phyloP scores from a whole-genome alignment of 2,888 invertebrate species.

The Thereva nobilitata region DNA sequence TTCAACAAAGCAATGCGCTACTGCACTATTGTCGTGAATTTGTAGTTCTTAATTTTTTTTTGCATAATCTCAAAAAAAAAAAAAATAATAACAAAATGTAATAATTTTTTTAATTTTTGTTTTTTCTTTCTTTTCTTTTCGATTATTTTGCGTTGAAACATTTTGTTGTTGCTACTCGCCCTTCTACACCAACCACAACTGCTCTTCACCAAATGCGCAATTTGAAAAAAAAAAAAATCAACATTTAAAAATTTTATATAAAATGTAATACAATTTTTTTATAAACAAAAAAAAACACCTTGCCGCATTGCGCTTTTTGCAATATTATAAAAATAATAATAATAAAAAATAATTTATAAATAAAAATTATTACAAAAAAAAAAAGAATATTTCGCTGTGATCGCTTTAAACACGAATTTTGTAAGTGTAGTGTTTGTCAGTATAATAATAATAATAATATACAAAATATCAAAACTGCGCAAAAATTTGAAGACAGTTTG shows the following conservation, averaged over 20 bases:
- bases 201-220: slow-evolving; percentile 25
- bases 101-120: slow-evolving; percentile 12
- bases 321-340: neutral
- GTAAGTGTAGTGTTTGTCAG: too few relatives aligned
- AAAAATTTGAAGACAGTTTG: slow-evolving; percentile 8
- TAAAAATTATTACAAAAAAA: too few relatives aligned
- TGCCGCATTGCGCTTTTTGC: neutral
- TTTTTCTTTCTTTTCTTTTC: slow-evolving; percentile 29
- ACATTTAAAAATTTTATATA: neutral
- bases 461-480: neutral
- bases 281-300: too few relatives aligned
- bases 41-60: neutral
- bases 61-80: neutral
- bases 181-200: slow-evolving; percentile 23
- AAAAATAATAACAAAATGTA: neutral
- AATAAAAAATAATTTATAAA: neutral
- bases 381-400: too few relatives aligned
- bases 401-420: too few relatives aligned
- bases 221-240: slow-evolving; percentile 11
- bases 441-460: neutral
- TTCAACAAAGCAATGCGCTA: too few relatives aligned
- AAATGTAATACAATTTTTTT: slow-evolving; percentile 1
- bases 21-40: neutral
- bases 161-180: slow-evolving; percentile 33
- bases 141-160: slow-evolving; percentile 33